Percentiles rank a stretch among this genome's conserved stretches.
Conservation (phyloP, 2,797 vertebrate species). For the Sciurus carolinensis region DNA sequence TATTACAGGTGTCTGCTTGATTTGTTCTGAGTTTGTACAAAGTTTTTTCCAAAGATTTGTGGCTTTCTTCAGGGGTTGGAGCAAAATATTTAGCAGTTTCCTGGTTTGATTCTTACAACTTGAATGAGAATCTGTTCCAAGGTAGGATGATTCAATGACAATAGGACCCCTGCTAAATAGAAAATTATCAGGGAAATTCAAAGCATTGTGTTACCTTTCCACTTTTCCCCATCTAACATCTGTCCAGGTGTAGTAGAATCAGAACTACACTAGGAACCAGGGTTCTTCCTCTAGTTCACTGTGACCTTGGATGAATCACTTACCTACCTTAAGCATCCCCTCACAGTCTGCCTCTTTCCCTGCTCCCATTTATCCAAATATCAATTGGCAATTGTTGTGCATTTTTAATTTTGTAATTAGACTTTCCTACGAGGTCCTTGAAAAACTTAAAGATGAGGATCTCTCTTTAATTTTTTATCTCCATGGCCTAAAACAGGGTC, state of each 20-base stretch:
- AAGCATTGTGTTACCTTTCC: conserved; percentile 43
- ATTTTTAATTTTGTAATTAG: conserved; percentile 1
- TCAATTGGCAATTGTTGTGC: neutral
- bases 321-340: neutral
- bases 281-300: neutral
- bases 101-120: conserved; percentile 39
- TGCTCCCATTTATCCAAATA: neutral
- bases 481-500: neutral
- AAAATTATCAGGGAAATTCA: conserved; percentile 53
- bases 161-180: neutral
- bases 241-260: neutral
- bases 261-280: neutral
- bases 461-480: conserved; percentile 20
- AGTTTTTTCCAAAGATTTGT: conserved; percentile 16
- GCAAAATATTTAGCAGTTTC: conserved; percentile 28
- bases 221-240: neutral
- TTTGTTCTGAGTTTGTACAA: conserved; percentile 34
- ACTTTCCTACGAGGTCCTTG: conserved; percentile 8
- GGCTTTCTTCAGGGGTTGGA: conserved; percentile 1
- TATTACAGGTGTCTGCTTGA: conserved; percentile 32
- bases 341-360: neutral
- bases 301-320: neutral
- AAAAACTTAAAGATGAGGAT: neutral
- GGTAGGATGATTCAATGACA: conserved; percentile 46
- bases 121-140: conserved; percentile 1